phyloP scores from a whole-genome alignment of 1,140 invertebrate genomes.

The Telenomus remus region DNA sequence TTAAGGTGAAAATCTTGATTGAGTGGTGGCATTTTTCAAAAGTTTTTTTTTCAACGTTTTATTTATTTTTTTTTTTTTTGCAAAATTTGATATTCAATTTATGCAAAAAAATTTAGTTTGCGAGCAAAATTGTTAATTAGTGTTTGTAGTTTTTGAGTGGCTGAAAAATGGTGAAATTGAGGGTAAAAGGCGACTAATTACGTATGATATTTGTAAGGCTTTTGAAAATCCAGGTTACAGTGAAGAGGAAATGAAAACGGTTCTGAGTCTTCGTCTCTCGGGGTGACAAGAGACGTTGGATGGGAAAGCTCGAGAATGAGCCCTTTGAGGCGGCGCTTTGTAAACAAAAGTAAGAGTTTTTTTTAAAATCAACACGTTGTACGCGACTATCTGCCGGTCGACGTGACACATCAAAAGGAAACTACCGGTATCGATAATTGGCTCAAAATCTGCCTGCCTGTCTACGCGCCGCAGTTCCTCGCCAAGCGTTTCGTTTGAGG shows the following conservation, averaged over 20 bases:
- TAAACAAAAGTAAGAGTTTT: constrained; percentile 69
- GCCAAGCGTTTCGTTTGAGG: constrained; percentile 65
- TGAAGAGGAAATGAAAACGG: constrained; percentile 56
- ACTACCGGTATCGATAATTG: constrained; percentile 71
- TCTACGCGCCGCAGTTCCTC: constrained; percentile 30
- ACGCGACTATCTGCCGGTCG: constrained; percentile 52
- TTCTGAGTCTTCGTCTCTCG: constrained; percentile 54
- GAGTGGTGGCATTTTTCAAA: constrained; percentile 4
- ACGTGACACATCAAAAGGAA: constrained; percentile 70
- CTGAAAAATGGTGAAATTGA: no score
- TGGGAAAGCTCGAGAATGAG: constrained; percentile 31
- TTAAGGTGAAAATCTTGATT: constrained; percentile 18
- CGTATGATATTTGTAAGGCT: constrained; percentile 24
- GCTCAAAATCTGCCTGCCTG: constrained; percentile 67
- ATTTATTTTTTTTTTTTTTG: no score
- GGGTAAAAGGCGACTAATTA: constrained; percentile 25
- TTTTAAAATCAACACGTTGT: constrained; percentile 67
- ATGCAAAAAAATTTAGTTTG: no score
- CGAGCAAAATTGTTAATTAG: no score
- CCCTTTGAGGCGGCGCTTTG: constrained; percentile 61
- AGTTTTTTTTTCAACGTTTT: no score
- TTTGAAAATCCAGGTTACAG: not conserved
- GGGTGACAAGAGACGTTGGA: constrained; percentile 34
- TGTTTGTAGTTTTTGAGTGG: no score
- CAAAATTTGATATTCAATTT: no score